These are phyloP conservation scores for Adrianichthys oophorus DNA, from an alignment of 2,797 vertebrate species.

Conservation along the genomic window DNA sequence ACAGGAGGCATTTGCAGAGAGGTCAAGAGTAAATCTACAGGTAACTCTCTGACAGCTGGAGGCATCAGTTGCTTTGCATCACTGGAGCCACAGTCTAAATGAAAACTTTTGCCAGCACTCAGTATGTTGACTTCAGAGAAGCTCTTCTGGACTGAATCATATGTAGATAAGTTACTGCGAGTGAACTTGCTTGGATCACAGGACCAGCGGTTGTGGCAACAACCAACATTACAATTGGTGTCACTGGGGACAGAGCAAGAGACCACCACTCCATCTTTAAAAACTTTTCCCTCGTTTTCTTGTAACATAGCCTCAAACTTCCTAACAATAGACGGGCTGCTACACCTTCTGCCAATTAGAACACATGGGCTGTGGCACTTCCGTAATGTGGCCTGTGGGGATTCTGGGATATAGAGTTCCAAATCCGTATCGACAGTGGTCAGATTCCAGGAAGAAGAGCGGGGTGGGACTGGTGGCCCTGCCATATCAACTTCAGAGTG, in stretches of 20 bases:
- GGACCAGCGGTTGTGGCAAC: conserved; percentile 85
- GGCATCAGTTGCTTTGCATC: conserved; percentile 41
- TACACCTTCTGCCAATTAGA: conserved; percentile 66
- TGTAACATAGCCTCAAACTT: conserved; percentile 77
- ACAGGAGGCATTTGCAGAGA: conserved; percentile 53
- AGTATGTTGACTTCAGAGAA: conserved; percentile 81
- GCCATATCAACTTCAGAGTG: conserved; percentile 57
- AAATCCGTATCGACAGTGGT: conserved; percentile 70
- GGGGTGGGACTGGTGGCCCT: conserved; percentile 86
- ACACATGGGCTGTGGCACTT: conserved; percentile 69
- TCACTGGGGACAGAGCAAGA: conserved; percentile 65
- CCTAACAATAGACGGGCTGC: conserved; percentile 74
- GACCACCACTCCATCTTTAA: conserved; percentile 61
- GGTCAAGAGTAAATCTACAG: conserved; percentile 59
- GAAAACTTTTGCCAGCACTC: conserved; percentile 61
- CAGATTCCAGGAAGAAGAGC: conserved; percentile 88
- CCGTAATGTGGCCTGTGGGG: conserved; percentile 54
- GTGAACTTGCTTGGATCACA: conserved; percentile 77
- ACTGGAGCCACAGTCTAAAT: conserved; percentile 40
- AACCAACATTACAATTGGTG: conserved; percentile 71
- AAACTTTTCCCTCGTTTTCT: conserved; percentile 79
- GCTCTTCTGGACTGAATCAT: conserved; percentile 81
- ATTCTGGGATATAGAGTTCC: conserved; percentile 74
- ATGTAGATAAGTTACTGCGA: conserved; percentile 64
- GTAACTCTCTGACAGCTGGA: conserved; percentile 47